Percentiles rank a stretch among this genome's conserved stretches.
Evolutionary conservation across 2,888 invertebrate genomes (phyloP).

Genomic region (Carpatolechia fugitivella): DNA sequence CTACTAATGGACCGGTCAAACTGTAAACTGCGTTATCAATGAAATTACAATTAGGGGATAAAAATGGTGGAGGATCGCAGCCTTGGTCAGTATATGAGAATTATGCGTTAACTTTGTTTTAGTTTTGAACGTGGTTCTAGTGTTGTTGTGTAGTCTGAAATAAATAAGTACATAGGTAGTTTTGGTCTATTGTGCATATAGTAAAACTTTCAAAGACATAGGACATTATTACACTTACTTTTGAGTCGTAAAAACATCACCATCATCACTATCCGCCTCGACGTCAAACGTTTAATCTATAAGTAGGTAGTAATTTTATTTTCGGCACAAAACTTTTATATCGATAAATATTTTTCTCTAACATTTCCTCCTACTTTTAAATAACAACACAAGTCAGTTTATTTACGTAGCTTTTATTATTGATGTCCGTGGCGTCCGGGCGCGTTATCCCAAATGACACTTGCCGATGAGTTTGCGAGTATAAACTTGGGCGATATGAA

Average conservation of each 20-base stretch:
- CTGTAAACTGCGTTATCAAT: conserved; percentile 79
- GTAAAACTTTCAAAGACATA: too few species aligned
- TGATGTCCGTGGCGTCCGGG: conserved; percentile 17
- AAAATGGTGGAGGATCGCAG: conserved; percentile 64
- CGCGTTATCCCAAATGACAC: conserved; percentile 46
- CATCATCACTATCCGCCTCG: too few species aligned
- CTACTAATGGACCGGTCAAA: conserved; percentile 79
- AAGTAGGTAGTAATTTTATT: too few species aligned
- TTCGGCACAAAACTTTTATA: too few species aligned
- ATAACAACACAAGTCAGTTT: neutral
- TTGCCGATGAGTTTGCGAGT: conserved; percentile 54
- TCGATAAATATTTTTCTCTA: too few species aligned
- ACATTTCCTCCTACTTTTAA: neutral
- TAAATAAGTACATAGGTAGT: too few species aligned
- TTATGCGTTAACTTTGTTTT: conserved; percentile 30
- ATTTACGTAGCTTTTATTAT: conserved; percentile 16
- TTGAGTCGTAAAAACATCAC: too few species aligned
- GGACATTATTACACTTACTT: too few species aligned
- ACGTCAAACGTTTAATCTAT: too few species aligned
- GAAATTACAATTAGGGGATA: conserved; percentile 77
- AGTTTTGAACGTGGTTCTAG: neutral
- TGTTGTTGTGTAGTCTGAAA: too few species aligned
- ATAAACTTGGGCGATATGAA: conserved; percentile 55
- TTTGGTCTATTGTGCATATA: too few species aligned
- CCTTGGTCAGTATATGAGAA: conserved; percentile 50